phyloP scores from a whole-genome alignment of 2,797 vertebrate genomes.

The Streptopelia turtur region DNA sequence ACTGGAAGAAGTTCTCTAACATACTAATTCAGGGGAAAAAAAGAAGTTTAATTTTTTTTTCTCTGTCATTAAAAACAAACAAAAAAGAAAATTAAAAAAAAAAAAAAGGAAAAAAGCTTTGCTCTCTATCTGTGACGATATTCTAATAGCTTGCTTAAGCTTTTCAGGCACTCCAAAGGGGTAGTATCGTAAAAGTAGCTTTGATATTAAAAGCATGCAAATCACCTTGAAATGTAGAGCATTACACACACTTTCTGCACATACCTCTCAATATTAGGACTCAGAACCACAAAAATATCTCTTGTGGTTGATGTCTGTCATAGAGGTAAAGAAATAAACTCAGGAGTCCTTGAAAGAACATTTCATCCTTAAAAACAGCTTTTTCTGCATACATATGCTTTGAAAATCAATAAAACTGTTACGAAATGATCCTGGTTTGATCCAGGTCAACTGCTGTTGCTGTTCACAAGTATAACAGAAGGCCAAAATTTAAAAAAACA shows the following conservation, averaged over 20 bases:
- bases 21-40: accelerated
- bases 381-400: background rate
- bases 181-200: background rate
- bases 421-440: background rate
- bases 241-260: background rate
- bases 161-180: background rate
- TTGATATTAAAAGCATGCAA: background rate
- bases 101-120: background rate
- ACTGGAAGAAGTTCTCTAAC: background rate
- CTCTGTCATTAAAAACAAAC: background rate
- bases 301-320: background rate
- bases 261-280: background rate
- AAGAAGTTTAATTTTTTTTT: background rate
- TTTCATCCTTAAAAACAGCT: background rate
- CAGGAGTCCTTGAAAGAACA: background rate
- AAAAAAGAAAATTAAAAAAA: background rate
- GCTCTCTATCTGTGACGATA: background rate
- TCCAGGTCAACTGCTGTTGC: background rate
- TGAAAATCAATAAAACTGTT: background rate
- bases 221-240: background rate
- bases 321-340: background rate
- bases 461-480: background rate
- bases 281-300: background rate
- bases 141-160: background rate
- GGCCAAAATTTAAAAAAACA: background rate